These are phyloP conservation scores for Zaprionus kolodkinae DNA, from an alignment of 1,140 invertebrate species.

Conservation along the genomic window DNA sequence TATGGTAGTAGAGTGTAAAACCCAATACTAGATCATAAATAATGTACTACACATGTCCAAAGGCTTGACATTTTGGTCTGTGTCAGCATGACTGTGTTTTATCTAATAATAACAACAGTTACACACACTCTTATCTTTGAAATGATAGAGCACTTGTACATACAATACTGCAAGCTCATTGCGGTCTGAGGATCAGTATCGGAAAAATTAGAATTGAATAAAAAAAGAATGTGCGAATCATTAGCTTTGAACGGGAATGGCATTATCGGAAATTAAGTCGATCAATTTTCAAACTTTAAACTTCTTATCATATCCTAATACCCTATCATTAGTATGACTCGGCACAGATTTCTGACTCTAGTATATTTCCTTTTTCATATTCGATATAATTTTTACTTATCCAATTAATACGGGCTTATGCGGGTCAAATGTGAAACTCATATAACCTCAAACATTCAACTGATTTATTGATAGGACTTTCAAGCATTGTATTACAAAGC, in stretches of 20 bases:
- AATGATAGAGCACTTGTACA: background rate
- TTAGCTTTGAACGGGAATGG: background rate
- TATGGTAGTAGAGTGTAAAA: background rate
- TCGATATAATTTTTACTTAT: background rate
- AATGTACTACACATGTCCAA: constrained; percentile 1
- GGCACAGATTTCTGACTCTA: background rate
- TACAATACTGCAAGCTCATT: background rate
- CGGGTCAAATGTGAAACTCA: background rate
- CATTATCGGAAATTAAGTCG: background rate
- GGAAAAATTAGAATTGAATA: background rate
- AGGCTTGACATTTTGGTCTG: background rate
- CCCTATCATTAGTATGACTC: background rate
- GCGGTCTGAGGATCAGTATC: background rate
- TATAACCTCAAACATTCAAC: background rate
- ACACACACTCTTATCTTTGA: constrained; percentile 1
- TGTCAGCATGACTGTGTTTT: background rate
- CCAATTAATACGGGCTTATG: background rate
- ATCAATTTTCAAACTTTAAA: background rate
- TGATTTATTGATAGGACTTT: background rate
- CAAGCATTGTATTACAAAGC: background rate
- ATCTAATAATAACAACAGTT: constrained; percentile 7
- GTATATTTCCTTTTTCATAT: background rate
- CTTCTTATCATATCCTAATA: background rate
- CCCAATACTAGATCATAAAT: background rate
- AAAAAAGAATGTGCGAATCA: background rate